A percentile compares a stretch with the other conserved stretches of the same genome.
Evolutionary conservation across 2,113 vertebrate genomes (phyloP).

Genomic region (Cynopterus brachyotis): DNA sequence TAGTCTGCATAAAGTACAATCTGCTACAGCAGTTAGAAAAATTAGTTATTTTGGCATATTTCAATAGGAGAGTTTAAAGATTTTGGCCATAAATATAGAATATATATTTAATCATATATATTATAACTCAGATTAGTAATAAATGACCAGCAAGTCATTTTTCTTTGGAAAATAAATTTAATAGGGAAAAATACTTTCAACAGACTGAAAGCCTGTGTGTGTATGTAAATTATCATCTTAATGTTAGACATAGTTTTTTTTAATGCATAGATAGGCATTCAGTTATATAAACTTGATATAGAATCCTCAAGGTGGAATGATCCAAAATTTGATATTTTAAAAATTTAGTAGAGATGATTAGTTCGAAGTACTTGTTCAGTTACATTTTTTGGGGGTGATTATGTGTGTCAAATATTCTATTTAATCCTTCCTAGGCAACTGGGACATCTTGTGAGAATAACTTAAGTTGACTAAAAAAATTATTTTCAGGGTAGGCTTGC

Average conservation of each 20-base stretch:
- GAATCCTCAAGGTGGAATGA: not conserved
- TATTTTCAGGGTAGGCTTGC: constrained; percentile 62
- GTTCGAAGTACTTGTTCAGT: constrained; percentile 7
- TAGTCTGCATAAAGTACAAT: not conserved
- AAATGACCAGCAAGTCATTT: not conserved
- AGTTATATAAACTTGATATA: constrained; percentile 22
- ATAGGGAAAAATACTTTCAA: constrained; percentile 72
- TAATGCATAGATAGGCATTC: not conserved
- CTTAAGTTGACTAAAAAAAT: constrained; percentile 42
- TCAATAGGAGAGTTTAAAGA: constrained; percentile 4
- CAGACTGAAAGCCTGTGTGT: constrained; percentile 30
- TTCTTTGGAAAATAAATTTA: constrained; percentile 66
- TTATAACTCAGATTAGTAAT: constrained; percentile 40
- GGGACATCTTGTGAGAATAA: constrained; percentile 56
- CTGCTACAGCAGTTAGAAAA: not conserved
- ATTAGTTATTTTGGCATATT: constrained; percentile 22
- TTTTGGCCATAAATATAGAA: not conserved
- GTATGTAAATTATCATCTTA: constrained; percentile 16
- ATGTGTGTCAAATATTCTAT: constrained; percentile 46
- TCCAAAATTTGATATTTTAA: not conserved
- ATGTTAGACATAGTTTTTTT: not conserved
- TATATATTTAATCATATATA: not conserved
- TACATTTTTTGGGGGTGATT: not conserved
- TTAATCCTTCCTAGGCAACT: constrained; percentile 38
- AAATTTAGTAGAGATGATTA: constrained; percentile 9